Conservation (phyloP, 2,888 invertebrate species). For the Tinea semifulvella region DNA sequence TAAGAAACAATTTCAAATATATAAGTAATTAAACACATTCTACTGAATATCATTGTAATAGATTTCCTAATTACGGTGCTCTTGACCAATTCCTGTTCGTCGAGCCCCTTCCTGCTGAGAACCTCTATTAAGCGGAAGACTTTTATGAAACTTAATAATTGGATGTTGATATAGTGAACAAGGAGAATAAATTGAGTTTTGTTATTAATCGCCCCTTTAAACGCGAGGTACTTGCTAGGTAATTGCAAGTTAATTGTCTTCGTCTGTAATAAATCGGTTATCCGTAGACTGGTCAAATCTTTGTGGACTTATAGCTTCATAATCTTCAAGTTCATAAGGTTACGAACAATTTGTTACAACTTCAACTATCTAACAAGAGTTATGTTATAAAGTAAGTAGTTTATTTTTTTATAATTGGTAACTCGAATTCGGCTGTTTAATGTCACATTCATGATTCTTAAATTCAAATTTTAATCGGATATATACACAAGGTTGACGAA, state of each 20-base stretch:
- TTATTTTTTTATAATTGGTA: too few species aligned
- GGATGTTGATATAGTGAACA: conserved; percentile 21
- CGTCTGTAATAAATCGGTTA: conserved; percentile 35
- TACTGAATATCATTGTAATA: background rate
- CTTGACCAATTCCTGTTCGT: background rate
- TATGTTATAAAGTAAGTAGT: too few species aligned
- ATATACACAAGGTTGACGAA: conserved; percentile 11
- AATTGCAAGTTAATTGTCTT: conserved; percentile 44
- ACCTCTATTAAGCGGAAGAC: conserved; percentile 13
- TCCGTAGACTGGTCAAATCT: background rate
- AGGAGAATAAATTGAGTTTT: conserved; percentile 25
- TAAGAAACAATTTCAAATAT: background rate
- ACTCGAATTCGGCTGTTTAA: too few species aligned
- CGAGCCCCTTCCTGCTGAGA: conserved; percentile 20
- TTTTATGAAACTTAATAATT: conserved; percentile 16
- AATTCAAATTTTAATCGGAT: too few species aligned
- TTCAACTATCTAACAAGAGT: too few species aligned
- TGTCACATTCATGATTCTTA: too few species aligned
- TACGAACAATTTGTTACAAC: conserved; percentile 4
- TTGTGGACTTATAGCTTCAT: conserved; percentile 8
- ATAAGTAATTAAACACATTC: conserved; percentile 6
- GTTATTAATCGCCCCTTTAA: conserved; percentile 37
- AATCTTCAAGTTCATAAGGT: conserved; percentile 1
- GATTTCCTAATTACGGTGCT: conserved; percentile 7
- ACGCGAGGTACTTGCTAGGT: conserved; percentile 30